A percentile compares a stretch with the other conserved stretches of the same genome.
Evolutionary conservation across 92 coral and sea anemone species (phyloP).

Genomic region (Porites divaricata): DNA sequence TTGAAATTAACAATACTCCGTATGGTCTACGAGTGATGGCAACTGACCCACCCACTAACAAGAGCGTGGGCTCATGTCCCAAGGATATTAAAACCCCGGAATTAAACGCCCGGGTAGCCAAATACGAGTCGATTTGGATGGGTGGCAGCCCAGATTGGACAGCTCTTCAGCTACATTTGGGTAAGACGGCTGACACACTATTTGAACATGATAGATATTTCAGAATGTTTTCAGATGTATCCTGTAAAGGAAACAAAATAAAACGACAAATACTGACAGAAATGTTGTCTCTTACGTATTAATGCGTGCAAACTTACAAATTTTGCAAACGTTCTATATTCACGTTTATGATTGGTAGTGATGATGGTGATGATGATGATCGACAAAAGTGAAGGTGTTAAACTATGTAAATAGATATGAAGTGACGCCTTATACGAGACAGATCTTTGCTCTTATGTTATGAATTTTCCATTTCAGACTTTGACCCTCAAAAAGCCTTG

Average conservation of each 20-base stretch:
- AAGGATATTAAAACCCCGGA: constrained; percentile 3
- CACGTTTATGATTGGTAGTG: no score
- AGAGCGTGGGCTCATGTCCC: constrained; percentile 47
- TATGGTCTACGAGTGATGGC: constrained; percentile 45
- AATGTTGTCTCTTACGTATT: no score
- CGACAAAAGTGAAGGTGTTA: no score
- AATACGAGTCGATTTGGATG: constrained; percentile 39
- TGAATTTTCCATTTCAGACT: not conserved
- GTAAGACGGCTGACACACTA: not conserved
- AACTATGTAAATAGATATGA: no score
- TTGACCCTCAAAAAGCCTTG: constrained; percentile 22
- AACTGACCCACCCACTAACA: constrained; percentile 45
- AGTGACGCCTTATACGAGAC: not conserved
- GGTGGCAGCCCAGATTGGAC: constrained; percentile 51
- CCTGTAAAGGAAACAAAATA: not conserved
- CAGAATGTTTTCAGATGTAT: not conserved
- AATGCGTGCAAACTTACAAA: no score
- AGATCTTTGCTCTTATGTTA: not conserved
- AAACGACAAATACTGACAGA: no score
- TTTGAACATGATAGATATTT: not conserved
- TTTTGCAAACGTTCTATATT: no score
- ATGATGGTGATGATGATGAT: no score
- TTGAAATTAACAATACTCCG: constrained; percentile 47
- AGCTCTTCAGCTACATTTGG: constrained; percentile 34
- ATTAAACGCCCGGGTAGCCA: constrained; percentile 3